phyloP scores from a whole-genome alignment of 2,888 invertebrate genomes.

The Acrobasis repandana region DNA sequence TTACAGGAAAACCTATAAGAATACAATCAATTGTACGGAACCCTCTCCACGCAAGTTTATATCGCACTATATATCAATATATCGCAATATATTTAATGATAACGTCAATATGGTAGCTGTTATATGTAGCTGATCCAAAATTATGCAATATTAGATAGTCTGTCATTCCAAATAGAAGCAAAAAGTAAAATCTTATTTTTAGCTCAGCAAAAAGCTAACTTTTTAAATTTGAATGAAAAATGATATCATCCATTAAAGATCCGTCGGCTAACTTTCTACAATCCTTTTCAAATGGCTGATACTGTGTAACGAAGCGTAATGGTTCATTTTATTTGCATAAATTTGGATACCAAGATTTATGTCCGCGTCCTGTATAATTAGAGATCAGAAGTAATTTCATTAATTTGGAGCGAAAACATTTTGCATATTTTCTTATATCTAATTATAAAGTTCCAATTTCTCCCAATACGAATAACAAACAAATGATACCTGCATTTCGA shows the following conservation, averaged over 20 bases:
- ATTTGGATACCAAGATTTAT: constrained; percentile 69
- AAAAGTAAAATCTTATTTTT: constrained; percentile 12
- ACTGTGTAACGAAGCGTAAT: constrained; percentile 73
- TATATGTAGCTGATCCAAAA: background rate
- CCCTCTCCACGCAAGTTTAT: too few species aligned
- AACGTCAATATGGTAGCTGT: too few species aligned
- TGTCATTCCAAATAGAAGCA: background rate
- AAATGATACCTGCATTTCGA: background rate
- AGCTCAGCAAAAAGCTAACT: constrained; percentile 34
- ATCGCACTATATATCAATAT: too few species aligned
- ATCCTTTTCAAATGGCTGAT: constrained; percentile 65
- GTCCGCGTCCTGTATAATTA: constrained; percentile 58
- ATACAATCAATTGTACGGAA: too few species aligned
- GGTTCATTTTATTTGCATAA: constrained; percentile 76
- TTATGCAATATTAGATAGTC: background rate
- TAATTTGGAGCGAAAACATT: constrained; percentile 31
- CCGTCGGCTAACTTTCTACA: constrained; percentile 56
- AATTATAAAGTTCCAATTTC: constrained; percentile 22
- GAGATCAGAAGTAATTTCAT: constrained; percentile 46
- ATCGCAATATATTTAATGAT: background rate
- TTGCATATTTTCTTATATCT: constrained; percentile 26
- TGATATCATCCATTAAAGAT: constrained; percentile 59
- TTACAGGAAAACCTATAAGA: too few species aligned
- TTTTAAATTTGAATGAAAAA: constrained; percentile 50
- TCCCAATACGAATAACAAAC: background rate